Evolutionary conservation across 2,113 vertebrate species (phyloP).

Genomic region (Canis aureus): DNA sequence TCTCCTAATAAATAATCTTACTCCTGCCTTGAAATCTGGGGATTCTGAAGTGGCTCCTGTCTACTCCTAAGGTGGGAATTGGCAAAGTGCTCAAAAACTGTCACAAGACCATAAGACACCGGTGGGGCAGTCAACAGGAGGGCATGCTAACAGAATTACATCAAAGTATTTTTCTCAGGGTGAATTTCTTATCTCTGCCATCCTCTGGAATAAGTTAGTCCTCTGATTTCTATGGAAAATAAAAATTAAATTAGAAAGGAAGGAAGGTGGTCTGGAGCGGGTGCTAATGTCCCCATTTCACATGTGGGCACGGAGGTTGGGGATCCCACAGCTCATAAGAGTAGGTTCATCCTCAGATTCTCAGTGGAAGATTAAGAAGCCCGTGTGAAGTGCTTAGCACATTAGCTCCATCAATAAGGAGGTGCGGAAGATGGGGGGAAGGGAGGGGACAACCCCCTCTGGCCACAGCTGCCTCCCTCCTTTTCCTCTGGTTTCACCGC

Average conservation of each 20-base stretch:
- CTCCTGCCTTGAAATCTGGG: not conserved
- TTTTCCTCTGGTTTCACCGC: not conserved
- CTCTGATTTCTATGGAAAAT: not conserved
- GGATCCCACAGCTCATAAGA: not conserved
- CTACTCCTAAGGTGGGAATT: not conserved
- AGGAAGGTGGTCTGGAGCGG: not conserved
- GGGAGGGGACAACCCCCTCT: too few species aligned
- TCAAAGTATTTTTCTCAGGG: not conserved
- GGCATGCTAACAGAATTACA: not conserved
- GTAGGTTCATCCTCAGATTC: not conserved
- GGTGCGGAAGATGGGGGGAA: rapidly evolving
- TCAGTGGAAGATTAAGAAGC: not conserved
- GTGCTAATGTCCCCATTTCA: not conserved
- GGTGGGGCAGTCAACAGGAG: not conserved
- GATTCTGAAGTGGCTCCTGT: not conserved
- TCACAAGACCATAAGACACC: not conserved
- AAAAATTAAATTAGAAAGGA: not conserved
- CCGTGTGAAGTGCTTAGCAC: not conserved
- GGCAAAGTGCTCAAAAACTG: not conserved
- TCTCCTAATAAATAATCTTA: not conserved
- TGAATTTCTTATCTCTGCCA: not conserved
- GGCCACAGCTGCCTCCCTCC: not conserved
- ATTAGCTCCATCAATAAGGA: not conserved
- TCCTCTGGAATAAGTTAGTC: not conserved
- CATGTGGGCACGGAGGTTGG: not conserved